Evolutionary conservation across 2,888 invertebrate species (phyloP).

Genomic region (Cephus rjabovi): DNA sequence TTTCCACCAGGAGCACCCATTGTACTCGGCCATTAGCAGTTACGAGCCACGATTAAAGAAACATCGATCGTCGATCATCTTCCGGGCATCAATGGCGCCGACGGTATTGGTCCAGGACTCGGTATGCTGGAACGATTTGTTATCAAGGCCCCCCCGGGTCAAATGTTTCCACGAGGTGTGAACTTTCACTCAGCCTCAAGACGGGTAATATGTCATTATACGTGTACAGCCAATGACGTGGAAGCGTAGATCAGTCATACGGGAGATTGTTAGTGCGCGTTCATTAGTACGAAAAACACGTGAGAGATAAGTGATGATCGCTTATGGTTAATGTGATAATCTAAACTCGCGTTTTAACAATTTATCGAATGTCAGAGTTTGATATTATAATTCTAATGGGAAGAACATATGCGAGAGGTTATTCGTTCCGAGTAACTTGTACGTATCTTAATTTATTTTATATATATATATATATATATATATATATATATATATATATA

Average conservation of each 20-base stretch:
- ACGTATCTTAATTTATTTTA: background rate
- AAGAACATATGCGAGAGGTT: background rate
- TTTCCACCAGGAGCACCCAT: background rate
- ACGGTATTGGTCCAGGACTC: conserved; percentile 31
- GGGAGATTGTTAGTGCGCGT: background rate
- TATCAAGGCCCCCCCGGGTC: conserved; percentile 51
- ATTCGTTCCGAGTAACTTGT: background rate
- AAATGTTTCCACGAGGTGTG: conserved; percentile 45
- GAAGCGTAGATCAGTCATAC: background rate
- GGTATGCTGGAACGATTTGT: conserved; percentile 59
- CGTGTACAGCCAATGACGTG: background rate
- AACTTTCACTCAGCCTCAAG: conserved; percentile 7
- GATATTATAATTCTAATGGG: background rate
- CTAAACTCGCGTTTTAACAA: background rate
- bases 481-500: background rate
- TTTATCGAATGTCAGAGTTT: background rate
- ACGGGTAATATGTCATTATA: conserved; percentile 3
- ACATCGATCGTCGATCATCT: conserved; percentile 52
- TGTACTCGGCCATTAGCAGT: conserved; percentile 20
- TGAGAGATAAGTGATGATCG: background rate
- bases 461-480: background rate
- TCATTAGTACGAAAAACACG: background rate
- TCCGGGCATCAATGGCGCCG: conserved; percentile 25
- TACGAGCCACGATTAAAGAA: conserved; percentile 40
- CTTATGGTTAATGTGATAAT: background rate